Percentiles rank a stretch among this genome's conserved stretches.
These are phyloP conservation scores for Todiramphus saurophagus DNA, from an alignment of 2,113 vertebrate genomes.

Conservation along the genomic window DNA sequence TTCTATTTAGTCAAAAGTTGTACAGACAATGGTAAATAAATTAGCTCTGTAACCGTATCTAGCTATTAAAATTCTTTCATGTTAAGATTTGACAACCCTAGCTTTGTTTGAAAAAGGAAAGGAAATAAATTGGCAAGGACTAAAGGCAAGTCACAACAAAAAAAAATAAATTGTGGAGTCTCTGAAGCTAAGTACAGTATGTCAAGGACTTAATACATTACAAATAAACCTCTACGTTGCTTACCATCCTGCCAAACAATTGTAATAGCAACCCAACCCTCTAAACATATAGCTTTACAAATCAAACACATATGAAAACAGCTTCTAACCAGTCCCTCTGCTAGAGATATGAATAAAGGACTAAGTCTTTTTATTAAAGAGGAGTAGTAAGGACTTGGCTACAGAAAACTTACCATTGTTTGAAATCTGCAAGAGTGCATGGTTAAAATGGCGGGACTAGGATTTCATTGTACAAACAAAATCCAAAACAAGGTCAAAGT, in stretches of 20 bases:
- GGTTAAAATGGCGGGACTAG: neutral
- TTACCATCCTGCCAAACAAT: neutral
- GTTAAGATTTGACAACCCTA: neutral
- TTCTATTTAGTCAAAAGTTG: neutral
- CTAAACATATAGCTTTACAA: neutral
- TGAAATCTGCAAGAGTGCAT: neutral
- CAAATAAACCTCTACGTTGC: slow-evolving; percentile 12
- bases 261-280: neutral
- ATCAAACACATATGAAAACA: neutral
- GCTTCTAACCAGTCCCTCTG: neutral
- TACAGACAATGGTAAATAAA: neutral
- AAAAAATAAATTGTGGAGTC: neutral
- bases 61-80: slow-evolving; percentile 9
- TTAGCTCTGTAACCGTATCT: neutral
- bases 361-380: neutral
- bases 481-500: slow-evolving; percentile 8
- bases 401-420: neutral
- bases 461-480: slow-evolving; percentile 12
- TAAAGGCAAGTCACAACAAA: neutral
- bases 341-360: neutral
- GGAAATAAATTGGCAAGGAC: slow-evolving; percentile 24
- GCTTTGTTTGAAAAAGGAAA: slow-evolving; percentile 38
- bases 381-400: neutral
- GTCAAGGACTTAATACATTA: slow-evolving; percentile 8
- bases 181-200: slow-evolving; percentile 15